Percentiles rank a stretch among this genome's conserved stretches.
Conservation (phyloP, 2,797 vertebrate species). For the Eleutherodactylus coqui region DNA sequence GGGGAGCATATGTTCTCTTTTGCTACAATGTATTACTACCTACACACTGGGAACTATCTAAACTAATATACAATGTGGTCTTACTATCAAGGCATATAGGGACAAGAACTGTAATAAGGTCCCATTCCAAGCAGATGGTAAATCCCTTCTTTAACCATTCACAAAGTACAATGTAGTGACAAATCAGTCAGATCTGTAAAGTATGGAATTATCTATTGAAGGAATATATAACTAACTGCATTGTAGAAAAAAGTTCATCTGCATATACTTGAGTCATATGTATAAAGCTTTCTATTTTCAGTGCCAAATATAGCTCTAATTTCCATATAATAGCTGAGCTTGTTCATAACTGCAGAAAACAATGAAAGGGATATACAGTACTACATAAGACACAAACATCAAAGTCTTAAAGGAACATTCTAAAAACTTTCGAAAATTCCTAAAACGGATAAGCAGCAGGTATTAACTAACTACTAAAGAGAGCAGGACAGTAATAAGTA, state of each 20-base stretch:
- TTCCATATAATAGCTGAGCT: background rate
- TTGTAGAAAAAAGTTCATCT: conserved; percentile 16
- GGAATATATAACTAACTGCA: background rate
- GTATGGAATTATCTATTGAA: background rate
- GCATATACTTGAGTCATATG: conserved; percentile 9
- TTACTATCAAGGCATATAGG: background rate
- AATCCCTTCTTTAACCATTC: background rate
- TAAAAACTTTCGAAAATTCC: background rate
- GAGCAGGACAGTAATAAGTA: background rate
- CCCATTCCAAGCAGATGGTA: background rate
- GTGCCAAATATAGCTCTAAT: conserved; percentile 8
- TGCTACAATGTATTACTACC: background rate
- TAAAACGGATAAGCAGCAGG: background rate
- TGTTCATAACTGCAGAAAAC: background rate
- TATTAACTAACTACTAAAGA: conserved; percentile 12
- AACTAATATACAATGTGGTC: background rate
- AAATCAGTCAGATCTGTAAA: background rate
- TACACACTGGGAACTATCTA: background rate
- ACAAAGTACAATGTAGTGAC: background rate
- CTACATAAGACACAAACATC: background rate
- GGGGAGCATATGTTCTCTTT: background rate
- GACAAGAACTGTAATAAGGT: background rate
- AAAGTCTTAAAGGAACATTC: background rate
- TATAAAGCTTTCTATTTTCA: background rate
- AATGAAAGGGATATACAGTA: background rate